These are phyloP conservation scores for Phylloscopus whistleri DNA, from an alignment of 2,113 vertebrate species.

Conservation along the genomic window DNA sequence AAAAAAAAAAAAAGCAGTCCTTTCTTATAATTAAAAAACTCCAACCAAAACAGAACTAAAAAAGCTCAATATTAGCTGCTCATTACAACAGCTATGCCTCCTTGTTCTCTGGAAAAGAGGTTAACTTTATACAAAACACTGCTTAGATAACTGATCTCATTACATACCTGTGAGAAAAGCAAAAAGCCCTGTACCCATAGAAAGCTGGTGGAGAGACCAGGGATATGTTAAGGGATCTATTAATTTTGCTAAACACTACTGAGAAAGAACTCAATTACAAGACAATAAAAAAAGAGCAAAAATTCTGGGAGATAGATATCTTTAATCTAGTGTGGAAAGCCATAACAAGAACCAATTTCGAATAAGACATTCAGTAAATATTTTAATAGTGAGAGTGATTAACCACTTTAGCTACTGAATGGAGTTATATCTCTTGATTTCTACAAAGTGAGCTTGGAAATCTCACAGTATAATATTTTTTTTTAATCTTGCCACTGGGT, in stretches of 20 bases:
- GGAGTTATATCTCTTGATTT: neutral
- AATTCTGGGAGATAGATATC: neutral
- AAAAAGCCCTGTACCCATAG: neutral
- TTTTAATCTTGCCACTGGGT: neutral
- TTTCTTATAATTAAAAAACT: neutral
- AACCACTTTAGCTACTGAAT: neutral
- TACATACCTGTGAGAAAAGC: neutral
- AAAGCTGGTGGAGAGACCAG: neutral
- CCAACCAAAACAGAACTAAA: neutral
- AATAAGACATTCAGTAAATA: neutral
- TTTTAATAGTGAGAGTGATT: neutral
- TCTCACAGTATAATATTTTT: neutral
- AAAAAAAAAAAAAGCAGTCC: neutral
- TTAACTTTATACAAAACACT: neutral
- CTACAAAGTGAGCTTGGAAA: neutral
- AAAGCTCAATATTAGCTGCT: neutral
- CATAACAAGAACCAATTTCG: neutral
- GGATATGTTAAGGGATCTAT: neutral
- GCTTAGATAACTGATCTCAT: neutral
- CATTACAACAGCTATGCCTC: neutral
- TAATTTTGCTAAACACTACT: neutral
- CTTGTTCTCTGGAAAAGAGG: neutral
- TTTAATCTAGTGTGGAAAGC: neutral
- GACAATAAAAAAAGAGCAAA: neutral
- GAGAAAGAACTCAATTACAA: neutral